Conservation (phyloP, 2,888 invertebrate species). For the Nomada fucata region DNA sequence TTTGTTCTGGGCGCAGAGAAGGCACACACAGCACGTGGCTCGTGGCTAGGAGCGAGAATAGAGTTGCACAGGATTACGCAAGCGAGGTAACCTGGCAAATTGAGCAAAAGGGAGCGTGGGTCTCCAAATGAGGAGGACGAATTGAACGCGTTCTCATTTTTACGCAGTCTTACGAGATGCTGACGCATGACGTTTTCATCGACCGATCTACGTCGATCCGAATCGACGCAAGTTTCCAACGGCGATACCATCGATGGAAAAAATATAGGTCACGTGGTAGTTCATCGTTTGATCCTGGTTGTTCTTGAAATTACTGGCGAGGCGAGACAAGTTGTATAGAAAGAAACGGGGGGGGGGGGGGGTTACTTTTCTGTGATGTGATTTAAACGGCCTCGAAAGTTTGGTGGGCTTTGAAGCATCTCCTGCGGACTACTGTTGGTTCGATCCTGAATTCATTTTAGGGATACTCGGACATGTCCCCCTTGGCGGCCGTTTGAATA, state of each 20-base stretch:
- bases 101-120: conserved; percentile 15
- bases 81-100: conserved; percentile 24
- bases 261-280: conserved; percentile 13
- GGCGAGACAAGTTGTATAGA: conserved; percentile 9
- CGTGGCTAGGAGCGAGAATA: conserved; percentile 30
- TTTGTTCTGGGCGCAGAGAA: not conserved
- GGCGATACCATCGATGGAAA: not conserved
- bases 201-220: not conserved
- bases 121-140: not conserved
- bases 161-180: not conserved
- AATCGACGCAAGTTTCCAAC: not conserved
- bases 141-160: conserved; percentile 9
- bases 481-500: not conserved
- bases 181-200: not conserved
- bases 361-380: not conserved
- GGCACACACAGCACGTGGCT: conserved; percentile 6
- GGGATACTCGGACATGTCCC: not conserved
- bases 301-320: not conserved
- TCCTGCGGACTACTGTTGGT: not conserved
- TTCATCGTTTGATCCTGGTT: not conserved
- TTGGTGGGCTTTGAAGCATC: not conserved
- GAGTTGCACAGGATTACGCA: conserved; percentile 55
- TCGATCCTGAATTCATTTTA: not conserved
- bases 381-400: conserved; percentile 8
- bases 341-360: no score